These are phyloP conservation scores for Hiodon alosoides DNA, from an alignment of 2,113 vertebrate species.

Conservation along the genomic window DNA sequence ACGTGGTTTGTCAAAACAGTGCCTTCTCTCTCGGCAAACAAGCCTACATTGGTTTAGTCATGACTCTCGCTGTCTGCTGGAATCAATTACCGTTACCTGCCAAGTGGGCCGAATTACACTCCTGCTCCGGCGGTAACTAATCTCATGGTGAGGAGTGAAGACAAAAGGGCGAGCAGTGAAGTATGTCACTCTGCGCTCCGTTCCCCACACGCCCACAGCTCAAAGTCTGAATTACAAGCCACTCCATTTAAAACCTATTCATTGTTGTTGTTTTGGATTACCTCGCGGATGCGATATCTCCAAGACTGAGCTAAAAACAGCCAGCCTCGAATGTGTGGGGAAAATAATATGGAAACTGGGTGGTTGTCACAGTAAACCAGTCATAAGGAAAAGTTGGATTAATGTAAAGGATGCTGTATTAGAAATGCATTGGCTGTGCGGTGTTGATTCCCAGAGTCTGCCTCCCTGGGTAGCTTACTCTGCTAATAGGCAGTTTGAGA, in stretches of 20 bases:
- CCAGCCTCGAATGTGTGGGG: conserved; percentile 18
- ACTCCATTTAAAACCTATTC: conserved; percentile 1
- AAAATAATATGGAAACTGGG: background rate
- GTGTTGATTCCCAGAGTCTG: conserved; percentile 34
- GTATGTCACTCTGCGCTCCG: conserved; percentile 24
- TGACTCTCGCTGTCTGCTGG: conserved; percentile 26
- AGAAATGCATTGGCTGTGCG: conserved; percentile 7
- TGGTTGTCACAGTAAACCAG: conserved; percentile 11
- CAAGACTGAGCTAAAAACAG: conserved; percentile 17
- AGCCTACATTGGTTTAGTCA: conserved; percentile 25
- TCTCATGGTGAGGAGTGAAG: conserved; percentile 24
- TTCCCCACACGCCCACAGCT: background rate
- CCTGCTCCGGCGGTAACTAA: conserved; percentile 21
- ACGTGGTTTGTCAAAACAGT: background rate
- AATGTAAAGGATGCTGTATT: conserved; percentile 9
- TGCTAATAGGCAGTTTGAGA: conserved; percentile 58
- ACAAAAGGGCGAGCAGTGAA: conserved; percentile 7
- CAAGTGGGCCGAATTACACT: conserved; percentile 25
- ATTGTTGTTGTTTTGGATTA: too few species aligned
- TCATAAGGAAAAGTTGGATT: conserved; percentile 7
- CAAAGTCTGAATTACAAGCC: background rate
- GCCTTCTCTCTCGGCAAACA: conserved; percentile 9
- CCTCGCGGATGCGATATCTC: background rate
- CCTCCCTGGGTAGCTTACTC: conserved; percentile 45
- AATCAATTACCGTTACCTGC: conserved; percentile 29